Evolutionary conservation across 2,113 vertebrate species (phyloP).

Genomic region (Stigmatopora nigra): DNA sequence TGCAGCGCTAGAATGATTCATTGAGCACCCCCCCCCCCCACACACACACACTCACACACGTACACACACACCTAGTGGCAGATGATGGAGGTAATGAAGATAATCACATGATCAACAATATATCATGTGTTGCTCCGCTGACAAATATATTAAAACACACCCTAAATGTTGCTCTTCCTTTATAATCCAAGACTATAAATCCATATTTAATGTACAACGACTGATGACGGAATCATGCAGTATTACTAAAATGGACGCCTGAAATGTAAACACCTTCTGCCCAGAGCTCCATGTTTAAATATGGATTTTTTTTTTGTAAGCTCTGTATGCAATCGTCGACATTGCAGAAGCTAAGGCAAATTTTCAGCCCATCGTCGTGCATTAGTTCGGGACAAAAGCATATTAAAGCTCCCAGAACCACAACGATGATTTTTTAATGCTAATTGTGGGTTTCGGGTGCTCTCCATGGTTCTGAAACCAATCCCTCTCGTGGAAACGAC

Average conservation of each 20-base stretch:
- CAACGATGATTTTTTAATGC: background rate
- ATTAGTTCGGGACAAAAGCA: background rate
- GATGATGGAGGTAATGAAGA: background rate
- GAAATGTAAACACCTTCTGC: constrained; percentile 51
- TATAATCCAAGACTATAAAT: constrained; percentile 16
- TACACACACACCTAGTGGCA: background rate
- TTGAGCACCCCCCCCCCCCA: background rate
- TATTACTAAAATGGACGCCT: constrained; percentile 57
- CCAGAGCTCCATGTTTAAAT: background rate
- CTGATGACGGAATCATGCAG: constrained; percentile 27
- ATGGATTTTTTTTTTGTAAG: background rate
- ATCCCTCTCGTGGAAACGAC: constrained; percentile 31
- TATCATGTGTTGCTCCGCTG: background rate
- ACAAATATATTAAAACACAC: background rate
- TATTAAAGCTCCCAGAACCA: background rate
- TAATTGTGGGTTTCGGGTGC: constrained; percentile 21
- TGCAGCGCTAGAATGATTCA: background rate
- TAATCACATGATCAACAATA: background rate
- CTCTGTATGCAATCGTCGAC: background rate
- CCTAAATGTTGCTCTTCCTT: background rate
- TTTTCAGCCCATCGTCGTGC: constrained; percentile 28
- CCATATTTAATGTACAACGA: constrained; percentile 35
- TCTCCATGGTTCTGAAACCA: constrained; percentile 74
- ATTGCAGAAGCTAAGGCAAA: constrained; percentile 5
- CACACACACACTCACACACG: background rate